Base-by-base conservation (phyloP, 2,888 invertebrate genomes). In the Cantharis lateralis region DNA sequence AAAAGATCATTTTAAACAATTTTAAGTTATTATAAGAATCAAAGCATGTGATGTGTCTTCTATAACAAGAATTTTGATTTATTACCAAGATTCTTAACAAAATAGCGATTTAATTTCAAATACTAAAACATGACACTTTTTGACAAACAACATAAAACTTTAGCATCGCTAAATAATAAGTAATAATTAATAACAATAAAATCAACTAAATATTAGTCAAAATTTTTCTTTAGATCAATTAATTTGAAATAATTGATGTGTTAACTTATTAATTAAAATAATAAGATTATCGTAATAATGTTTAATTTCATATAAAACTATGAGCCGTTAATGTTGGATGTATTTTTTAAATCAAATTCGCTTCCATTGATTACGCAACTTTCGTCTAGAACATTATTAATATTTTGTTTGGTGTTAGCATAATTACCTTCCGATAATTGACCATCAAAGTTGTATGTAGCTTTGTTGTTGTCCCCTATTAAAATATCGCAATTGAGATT, bases 391-490 rank as follows among this genome's bases (percentile, higher is more conserved):
- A 81, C 77, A 32, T 76, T 66, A 72, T 78, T 79, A 16, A 81
- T 73, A 77, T 81, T 82, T 70, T 81, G 79, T 72, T 83, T 82
- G 78, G 80, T 78, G 78, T 18, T 20, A 62, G 76, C 78, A 75
- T 79, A 83, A 75, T 76, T 77, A 10, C 73, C 70, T 26, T 81
- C 81, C 15, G 79, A 62, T 10, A 81, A 70, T 15, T 80, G 80
- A 13, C 80, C 80, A 13, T 78, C 78, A 71, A 82, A 82, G 62
- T 71, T 80, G 74, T 81, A 82, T 72, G 78, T 72, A 64, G 64
- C 76, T 77, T 82, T 82, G 78, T 82, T 82, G 48, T 48, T 48
- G 72, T 82, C 82, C 16, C 76, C 76, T 62, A 81, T 79, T 71
- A 81, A 74, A 72, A 79, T 78, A 71, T 80, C 80, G 62, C 76